A percentile compares a stretch with the other conserved stretches of the same genome.
Evolutionary conservation across 1,140 invertebrate species (phyloP).

Genomic region (Leptoteleia sp.): DNA sequence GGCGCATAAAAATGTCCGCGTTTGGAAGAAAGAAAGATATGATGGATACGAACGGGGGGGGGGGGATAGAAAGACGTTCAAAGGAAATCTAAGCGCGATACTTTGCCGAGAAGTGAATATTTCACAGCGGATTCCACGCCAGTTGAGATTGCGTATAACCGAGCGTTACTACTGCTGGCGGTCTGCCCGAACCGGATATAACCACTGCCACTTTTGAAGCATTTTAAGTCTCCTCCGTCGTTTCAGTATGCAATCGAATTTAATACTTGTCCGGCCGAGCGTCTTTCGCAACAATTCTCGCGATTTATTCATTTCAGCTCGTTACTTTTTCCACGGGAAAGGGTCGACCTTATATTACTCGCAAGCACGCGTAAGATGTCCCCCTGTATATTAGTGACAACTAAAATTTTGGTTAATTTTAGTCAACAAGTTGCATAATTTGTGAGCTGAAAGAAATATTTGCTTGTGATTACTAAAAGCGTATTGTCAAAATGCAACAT

Average conservation of each 20-base stretch:
- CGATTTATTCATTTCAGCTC: neutral
- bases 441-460: no score
- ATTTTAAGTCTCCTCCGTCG: slow-evolving; percentile 59
- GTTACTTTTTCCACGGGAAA: no score
- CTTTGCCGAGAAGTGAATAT: slow-evolving; percentile 61
- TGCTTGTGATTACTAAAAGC: no score
- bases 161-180: slow-evolving; percentile 64
- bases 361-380: no score
- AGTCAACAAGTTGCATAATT: no score
- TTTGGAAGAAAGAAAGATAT: slow-evolving; percentile 31
- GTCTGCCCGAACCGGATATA: slow-evolving; percentile 65
- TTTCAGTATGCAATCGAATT: slow-evolving; percentile 59
- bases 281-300: slow-evolving; percentile 13
- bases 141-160: slow-evolving; percentile 59
- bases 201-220: slow-evolving; percentile 65
- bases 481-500: no score
- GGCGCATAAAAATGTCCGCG: slow-evolving; percentile 17
- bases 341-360: no score
- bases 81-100: slow-evolving; percentile 56
- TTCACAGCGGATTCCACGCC: slow-evolving; percentile 62
- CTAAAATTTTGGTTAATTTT: no score
- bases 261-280: slow-evolving; percentile 48
- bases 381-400: no score
- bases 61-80: no score
- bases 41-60: slow-evolving; percentile 40